These are phyloP conservation scores for Sogatella furcifera DNA, from an alignment of 1,140 invertebrate species.

Conservation along the genomic window DNA sequence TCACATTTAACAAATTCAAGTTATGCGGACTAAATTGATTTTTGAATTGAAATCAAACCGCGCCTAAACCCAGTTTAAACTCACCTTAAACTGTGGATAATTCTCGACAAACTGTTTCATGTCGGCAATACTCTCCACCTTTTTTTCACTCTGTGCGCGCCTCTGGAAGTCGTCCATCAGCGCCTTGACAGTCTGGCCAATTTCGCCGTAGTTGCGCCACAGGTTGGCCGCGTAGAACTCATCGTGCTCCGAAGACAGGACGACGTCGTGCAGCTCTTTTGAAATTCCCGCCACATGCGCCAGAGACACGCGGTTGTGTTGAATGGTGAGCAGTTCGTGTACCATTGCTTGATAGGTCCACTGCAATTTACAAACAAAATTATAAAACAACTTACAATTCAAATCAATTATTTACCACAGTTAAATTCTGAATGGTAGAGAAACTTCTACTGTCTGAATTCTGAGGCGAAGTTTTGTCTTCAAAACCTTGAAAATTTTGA, in stretches of 20 bases:
- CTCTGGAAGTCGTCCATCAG: conserved; percentile 97
- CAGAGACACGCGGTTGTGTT: conserved; percentile 90
- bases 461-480: too few relatives aligned
- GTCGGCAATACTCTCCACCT: conserved; percentile 95
- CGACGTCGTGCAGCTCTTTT: conserved; percentile 88
- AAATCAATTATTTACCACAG: too few relatives aligned
- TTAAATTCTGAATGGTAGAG: too few relatives aligned
- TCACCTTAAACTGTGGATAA: conserved; percentile 91
- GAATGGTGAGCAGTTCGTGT: conserved; percentile 89
- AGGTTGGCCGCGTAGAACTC: conserved; percentile 74
- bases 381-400: too few relatives aligned
- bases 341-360: conserved; percentile 99
- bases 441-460: too few relatives aligned
- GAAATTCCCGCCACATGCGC: conserved; percentile 65
- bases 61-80: not conserved
- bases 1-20: too few relatives aligned
- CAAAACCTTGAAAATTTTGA: too few relatives aligned
- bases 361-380: conserved; percentile 39
- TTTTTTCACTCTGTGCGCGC: conserved; percentile 90
- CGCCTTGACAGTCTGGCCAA: conserved; percentile 87
- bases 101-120: conserved; percentile 99
- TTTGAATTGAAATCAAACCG: too few relatives aligned
- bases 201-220: too few relatives aligned
- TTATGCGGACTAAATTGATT: too few relatives aligned
- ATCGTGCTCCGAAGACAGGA: conserved; percentile 90